Evolutionary conservation across 2,113 vertebrate species (phyloP).

Genomic region (Clarias macrocephalus): DNA sequence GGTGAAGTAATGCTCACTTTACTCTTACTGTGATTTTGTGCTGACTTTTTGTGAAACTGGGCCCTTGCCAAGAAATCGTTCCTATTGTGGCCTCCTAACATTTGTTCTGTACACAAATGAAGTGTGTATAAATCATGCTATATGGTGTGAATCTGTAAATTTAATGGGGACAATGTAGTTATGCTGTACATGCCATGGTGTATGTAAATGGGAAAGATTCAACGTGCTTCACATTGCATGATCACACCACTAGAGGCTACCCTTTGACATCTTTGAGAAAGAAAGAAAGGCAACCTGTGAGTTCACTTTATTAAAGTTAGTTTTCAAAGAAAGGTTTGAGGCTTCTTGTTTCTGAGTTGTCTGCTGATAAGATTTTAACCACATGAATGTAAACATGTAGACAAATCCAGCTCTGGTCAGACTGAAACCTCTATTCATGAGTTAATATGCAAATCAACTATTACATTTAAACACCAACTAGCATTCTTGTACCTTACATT

Average conservation of each 20-base stretch:
- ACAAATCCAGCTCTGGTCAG: neutral
- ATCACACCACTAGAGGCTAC: constrained; percentile 28
- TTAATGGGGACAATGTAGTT: neutral
- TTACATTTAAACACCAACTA: neutral
- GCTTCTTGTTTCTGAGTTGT: too few species aligned
- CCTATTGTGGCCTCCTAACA: neutral
- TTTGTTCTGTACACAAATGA: constrained; percentile 16
- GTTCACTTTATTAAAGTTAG: neutral
- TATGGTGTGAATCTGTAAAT: neutral
- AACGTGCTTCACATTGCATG: neutral
- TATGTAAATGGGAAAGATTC: neutral
- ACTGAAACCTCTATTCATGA: neutral
- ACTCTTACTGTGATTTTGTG: constrained; percentile 20
- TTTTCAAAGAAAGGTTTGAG: neutral
- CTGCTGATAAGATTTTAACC: neutral
- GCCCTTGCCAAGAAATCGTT: neutral
- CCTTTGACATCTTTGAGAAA: neutral
- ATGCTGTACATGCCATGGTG: neutral
- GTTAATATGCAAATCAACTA: neutral
- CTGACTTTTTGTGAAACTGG: constrained; percentile 19
- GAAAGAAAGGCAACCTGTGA: neutral
- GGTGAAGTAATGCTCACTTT: neutral
- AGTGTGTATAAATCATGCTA: neutral
- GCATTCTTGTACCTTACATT: neutral
- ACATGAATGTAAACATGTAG: neutral